Evolutionary conservation across 1,140 invertebrate species (phyloP).

Genomic region (Caerostris extrusa): DNA sequence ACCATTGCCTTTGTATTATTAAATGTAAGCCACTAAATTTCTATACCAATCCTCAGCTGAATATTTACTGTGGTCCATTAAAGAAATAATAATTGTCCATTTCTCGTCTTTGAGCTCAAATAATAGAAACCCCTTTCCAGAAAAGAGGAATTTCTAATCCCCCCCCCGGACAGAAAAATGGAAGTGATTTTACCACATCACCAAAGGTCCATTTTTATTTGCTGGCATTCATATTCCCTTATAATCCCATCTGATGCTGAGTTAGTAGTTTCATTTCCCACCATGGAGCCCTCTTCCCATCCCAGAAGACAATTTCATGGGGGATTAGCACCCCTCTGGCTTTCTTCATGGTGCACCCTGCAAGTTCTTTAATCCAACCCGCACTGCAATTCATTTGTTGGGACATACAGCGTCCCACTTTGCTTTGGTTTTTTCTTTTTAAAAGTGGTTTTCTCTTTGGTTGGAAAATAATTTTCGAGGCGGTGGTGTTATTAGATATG

Average conservation of each 20-base stretch:
- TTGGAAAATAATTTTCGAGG: not conserved
- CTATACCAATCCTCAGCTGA: no score
- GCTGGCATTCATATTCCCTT: not conserved
- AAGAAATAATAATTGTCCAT: no score
- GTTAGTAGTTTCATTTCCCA: not conserved
- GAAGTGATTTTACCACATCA: no score
- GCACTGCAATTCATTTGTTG: not conserved
- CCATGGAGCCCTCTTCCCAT: not conserved
- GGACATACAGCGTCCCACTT: not conserved
- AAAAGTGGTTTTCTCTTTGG: not conserved
- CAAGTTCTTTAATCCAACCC: constrained; percentile 6
- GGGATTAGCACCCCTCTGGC: not conserved
- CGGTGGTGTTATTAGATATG: not conserved
- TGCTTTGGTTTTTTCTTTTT: not conserved
- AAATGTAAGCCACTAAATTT: no score
- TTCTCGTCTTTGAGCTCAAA: no score
- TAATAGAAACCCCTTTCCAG: no score
- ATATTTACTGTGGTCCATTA: no score
- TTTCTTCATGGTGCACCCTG: not conserved
- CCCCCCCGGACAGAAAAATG: no score
- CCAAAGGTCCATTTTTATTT: no score
- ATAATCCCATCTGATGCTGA: not conserved
- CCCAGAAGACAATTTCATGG: not conserved
- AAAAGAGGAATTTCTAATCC: no score
- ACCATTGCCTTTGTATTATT: no score